Evolutionary conservation across 2,113 vertebrate genomes (phyloP).

Genomic region (Rattus rattus): DNA sequence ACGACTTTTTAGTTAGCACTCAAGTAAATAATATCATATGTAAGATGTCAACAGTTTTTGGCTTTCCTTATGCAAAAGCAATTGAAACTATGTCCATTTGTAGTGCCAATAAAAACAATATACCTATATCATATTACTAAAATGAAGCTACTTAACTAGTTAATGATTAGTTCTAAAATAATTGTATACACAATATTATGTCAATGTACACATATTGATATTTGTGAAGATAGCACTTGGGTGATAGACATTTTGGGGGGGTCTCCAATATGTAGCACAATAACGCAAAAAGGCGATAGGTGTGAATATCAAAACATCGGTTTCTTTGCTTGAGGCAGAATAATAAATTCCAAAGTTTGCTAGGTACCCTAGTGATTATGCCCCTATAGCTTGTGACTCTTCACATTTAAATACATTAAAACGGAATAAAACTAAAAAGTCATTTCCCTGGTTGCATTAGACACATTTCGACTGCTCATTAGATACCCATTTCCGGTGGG

Average conservation of each 20-base stretch:
- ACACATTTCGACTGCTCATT: background rate
- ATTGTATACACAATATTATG: background rate
- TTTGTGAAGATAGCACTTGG: background rate
- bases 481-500: background rate
- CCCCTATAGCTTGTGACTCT: background rate
- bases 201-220: background rate
- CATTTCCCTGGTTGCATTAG: background rate
- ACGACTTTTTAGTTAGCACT: background rate
- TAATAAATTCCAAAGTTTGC: background rate
- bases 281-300: background rate
- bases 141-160: background rate
- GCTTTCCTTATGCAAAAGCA: background rate
- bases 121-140: background rate
- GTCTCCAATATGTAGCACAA: background rate
- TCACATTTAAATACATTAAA: background rate
- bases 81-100: background rate
- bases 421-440: background rate
- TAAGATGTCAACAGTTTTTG: background rate
- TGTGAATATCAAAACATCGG: background rate
- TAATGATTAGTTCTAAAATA: background rate
- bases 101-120: background rate
- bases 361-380: too few species aligned
- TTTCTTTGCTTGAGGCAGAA: background rate
- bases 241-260: background rate
- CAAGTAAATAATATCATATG: background rate